These are phyloP conservation scores for Macrobrachium rosenbergii DNA, from an alignment of 1,140 invertebrate genomes.

Conservation along the genomic window DNA sequence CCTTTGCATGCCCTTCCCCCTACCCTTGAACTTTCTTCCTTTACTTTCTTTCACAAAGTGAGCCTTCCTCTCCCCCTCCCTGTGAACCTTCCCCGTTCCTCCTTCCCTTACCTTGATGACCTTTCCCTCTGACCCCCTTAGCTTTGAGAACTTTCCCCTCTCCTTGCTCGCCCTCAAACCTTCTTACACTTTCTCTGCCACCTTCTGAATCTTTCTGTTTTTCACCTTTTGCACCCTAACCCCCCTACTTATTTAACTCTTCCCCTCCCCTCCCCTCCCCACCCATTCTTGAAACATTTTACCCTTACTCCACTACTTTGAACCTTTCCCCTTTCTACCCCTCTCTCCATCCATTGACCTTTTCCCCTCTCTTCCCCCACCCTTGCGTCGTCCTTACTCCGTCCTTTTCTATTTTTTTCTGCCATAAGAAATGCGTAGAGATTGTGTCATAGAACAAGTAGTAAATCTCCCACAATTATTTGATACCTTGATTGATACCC, in stretches of 20 bases:
- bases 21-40: background rate
- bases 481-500: no score
- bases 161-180: background rate
- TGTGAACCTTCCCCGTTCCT: background rate
- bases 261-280: background rate
- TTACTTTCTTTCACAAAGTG: background rate
- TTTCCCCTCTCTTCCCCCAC: background rate
- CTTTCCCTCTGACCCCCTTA: background rate
- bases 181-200: background rate
- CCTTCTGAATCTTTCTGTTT: background rate
- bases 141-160: no score
- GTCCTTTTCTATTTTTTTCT: background rate
- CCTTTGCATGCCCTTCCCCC: background rate
- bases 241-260: background rate
- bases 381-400: background rate
- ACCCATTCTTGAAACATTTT: background rate
- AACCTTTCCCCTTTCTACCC: background rate
- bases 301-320: background rate
- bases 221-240: no score
- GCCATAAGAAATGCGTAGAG: no score
- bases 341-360: background rate
- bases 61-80: background rate
- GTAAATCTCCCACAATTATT: no score
- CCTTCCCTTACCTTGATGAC: background rate
- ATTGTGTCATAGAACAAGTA: no score